Percentiles rank a stretch among this genome's conserved stretches.
phyloP scores from a whole-genome alignment of 2,113 vertebrate species.

The Ptilorrhoa leucosticta region DNA sequence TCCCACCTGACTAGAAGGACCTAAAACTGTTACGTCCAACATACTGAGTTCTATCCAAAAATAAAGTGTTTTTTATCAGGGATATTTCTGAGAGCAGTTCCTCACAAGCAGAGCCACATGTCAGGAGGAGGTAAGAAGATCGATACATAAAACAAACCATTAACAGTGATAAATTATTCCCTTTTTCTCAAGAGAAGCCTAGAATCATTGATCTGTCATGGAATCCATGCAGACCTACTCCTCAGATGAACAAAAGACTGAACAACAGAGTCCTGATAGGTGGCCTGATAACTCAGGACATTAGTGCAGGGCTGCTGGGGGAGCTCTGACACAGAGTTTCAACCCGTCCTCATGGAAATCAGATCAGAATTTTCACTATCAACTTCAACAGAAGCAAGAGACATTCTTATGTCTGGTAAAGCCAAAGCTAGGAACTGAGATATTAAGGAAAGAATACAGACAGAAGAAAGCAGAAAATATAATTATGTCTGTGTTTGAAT shows the following conservation, averaged over 20 bases:
- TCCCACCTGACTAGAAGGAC: not conserved
- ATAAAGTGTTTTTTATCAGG: not conserved
- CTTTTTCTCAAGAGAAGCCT: not conserved
- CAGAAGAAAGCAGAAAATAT: not conserved
- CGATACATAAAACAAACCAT: not conserved
- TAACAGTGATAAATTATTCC: not conserved
- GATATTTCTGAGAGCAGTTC: not conserved
- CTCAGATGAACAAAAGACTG: not conserved
- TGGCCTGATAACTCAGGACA: constrained; percentile 2
- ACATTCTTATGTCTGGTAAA: not conserved
- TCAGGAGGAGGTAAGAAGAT: not conserved
- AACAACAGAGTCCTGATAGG: not conserved
- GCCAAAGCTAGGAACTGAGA: not conserved
- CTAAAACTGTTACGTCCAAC: not conserved
- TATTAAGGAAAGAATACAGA: not conserved
- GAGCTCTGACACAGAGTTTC: not conserved
- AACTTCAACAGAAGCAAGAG: not conserved
- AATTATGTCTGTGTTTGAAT: not conserved
- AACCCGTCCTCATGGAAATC: not conserved
- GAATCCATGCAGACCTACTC: not conserved
- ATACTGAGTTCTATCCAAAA: not conserved
- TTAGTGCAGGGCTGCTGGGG: not conserved
- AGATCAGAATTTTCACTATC: not conserved
- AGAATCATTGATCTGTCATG: constrained; percentile 13
- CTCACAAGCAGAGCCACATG: not conserved